phyloP scores from a whole-genome alignment of 2,888 invertebrate species.

The Thereva unica region DNA sequence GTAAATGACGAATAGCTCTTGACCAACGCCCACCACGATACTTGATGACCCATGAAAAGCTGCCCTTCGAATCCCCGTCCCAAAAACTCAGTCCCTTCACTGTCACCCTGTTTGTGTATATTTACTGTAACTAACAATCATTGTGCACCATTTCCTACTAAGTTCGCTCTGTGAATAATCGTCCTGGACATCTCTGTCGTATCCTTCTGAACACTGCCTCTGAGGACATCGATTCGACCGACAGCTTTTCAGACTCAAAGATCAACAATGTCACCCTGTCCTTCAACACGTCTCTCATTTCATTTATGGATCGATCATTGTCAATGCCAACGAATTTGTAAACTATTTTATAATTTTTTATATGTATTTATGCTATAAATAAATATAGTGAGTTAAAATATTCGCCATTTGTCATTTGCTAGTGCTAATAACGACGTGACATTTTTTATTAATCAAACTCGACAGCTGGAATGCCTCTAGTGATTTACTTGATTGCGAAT shows the following conservation, averaged over 20 bases:
- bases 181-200: not conserved
- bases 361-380: constrained; percentile 34
- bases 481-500: too few relatives aligned
- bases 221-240: constrained; percentile 5
- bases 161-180: constrained; percentile 28
- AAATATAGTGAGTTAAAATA: constrained; percentile 25
- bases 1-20: constrained; percentile 44
- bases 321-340: constrained; percentile 33
- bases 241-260: constrained; percentile 16
- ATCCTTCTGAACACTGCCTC: not conserved
- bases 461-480: too few relatives aligned
- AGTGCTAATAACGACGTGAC: too few relatives aligned
- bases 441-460: too few relatives aligned
- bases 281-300: constrained; percentile 27
- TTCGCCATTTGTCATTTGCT: too few relatives aligned
- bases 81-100: not conserved
- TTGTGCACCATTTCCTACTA: not conserved
- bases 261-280: constrained; percentile 19
- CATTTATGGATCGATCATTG: constrained; percentile 17
- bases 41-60: constrained; percentile 17
- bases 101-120: constrained; percentile 8
- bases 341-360: constrained; percentile 26
- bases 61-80: constrained; percentile 17
- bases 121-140: constrained; percentile 24
- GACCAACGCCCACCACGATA: constrained; percentile 28